Base-by-base conservation (phyloP, 2,797 vertebrate species). In the Enteromius mattozi region DNA sequence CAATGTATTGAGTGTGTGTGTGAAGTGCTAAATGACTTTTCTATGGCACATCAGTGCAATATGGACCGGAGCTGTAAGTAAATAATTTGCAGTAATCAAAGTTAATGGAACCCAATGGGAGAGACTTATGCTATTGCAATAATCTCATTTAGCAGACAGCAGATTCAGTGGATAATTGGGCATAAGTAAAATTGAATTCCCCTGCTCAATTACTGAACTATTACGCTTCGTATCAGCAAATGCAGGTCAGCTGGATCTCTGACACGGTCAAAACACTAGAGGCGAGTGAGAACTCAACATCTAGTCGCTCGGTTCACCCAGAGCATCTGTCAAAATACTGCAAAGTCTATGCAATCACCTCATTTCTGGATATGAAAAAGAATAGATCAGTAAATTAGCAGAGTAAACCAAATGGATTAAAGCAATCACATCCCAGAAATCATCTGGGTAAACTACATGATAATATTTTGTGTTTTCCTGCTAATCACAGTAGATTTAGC, bases 81-180 rank as follows among this genome's bases (percentile, higher is more conserved):
- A 96, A 96, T 96, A 95, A 96, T 96, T 94, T 95, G 94, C 92
- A 95, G 94, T 96, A 95, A 96, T 95, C 94, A 95, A 95, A 95
- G 94, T 94, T 95, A 95, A 96, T 95, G 93, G 94, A 95, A 94
- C 94, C 95, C 94, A 94, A 93, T 94, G 95, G 94, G 94, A 95
- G 93, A 92, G 92, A 89, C 92, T 93, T 94, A 93, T 91, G 88
- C 92, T 94, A 93, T 92, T 92, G 94, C 92, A 95, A 95, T 95
- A 95, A 95, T 95, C 95, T 95, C 94, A 94, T 95, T 95, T 93
- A 94, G 92, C 89, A 93, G 92, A 90, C 91, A 90, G 94, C 92
- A 94, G 94, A 94, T 95, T 95, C 95, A 95, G 92, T 94, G 94
- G 92, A 94, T 95, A 95, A 95, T 95, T 95, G 93, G 92, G 92